Evolutionary conservation across 2,888 invertebrate species (phyloP), one percentile per base, ranked within the genome.

Genomic region (Camponotus fellah): DNA sequence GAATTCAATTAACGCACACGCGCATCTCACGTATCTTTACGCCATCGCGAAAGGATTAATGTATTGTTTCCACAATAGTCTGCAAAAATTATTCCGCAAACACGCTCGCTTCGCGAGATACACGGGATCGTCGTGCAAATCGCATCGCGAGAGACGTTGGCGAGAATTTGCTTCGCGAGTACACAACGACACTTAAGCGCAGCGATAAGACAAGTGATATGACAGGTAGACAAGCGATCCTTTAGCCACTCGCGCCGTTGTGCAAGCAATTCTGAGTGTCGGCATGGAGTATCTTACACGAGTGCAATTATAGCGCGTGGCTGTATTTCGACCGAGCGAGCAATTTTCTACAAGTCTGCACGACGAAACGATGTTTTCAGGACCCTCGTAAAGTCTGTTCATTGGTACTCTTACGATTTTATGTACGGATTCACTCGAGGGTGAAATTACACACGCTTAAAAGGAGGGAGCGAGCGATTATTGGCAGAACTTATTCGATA

Each of bases 271-370:
- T 71, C 34, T 17, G 12, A 77, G 43, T 40, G 34, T 58, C 58
- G 69, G 12, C 40, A n/a, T 26, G 53, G 46, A 34, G 3, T 58
- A 40, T 75, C 68, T 75, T 26, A 34, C 74, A 26, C 68, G 66
- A 32, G 26, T 49, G 74, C 74, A 71, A 83, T 84, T 83, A 82
- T 71, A 58, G 34, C n/a, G 14, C 69, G 49, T 64, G 82, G 43
- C 66, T 21, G 72, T 83, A 58, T 83, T 79, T 79, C 58, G 32
- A 34, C 17, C 68, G 65, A 62, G 66, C 62, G 60, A 79, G 34
- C 49, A 72, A 82, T 85, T 85, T 82, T 80, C 56, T 49, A 68
- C 49, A 66, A 65, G 32, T 43, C 34, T 14, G 34, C 40, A 58
- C 69, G 53, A 53, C 77, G 74, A 85, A 84, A 71, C 34, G n/a